Evolutionary conservation across 2,113 vertebrate genomes (phyloP), one percentile per base, ranked within the genome.

Genomic region (Gasterosteus nipponicus): DNA sequence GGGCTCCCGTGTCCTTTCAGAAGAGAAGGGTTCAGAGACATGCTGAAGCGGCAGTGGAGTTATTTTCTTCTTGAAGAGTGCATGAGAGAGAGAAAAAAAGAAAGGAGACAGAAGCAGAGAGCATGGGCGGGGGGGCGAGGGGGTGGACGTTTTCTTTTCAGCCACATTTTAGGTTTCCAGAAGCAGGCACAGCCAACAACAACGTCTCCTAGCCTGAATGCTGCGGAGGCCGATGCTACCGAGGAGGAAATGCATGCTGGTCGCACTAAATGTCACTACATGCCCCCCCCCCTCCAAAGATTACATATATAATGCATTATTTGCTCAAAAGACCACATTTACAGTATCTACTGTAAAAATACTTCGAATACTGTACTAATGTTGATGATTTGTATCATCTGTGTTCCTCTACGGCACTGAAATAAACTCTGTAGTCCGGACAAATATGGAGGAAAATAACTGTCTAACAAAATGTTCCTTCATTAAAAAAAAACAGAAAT

Each of bases 151-250:
- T 33, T 33, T 90, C 80, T 87, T 81, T 94, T 88, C 87, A 91
- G 96, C 96, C 95, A 96, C 35, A 90, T 83, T 96, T 95, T 96
- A 84, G 92, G 94, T 95, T 96, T 96, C 94, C 94, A 90, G 94
- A 95, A 94, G 95, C 96, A 97, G 94, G 96, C 95, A 94, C 96
- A 98, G 96, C 97, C 96, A 96, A 96, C 94, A 95, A 94, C 94
- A 91, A 97, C 92, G 95, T 93, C 94, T 93, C 89, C 88, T 88
- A 95, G 93, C 91, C 94, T 88, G 93, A 83, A 93, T 90, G 94
- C 96, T 95, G 93, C 93, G 91, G 91, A 94, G 87, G 93, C 94
- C 92, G 92, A 94, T 86, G 92, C 94, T 95, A 95, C 93, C 87
- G 84, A 88, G 47, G 92, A 83, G 70, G 73, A 26, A 67, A 88